phyloP scores from a whole-genome alignment of 2,888 invertebrate genomes.

The Troides aeacus region DNA sequence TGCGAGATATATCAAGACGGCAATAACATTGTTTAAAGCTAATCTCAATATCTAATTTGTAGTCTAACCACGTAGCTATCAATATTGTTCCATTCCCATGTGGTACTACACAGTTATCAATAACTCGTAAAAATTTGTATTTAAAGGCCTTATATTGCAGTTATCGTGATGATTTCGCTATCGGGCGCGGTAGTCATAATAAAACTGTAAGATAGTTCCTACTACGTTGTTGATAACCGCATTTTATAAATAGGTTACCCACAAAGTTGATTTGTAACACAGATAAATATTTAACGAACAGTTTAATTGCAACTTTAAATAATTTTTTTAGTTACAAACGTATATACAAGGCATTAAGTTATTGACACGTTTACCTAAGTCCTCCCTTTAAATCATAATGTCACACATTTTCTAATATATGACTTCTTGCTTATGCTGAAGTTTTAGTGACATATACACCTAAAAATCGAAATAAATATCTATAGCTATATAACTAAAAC shows the following conservation, averaged over 20 bases:
- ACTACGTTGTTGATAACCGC: slow-evolving; percentile 15
- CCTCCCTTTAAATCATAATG: too few relatives aligned
- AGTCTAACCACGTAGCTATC: neutral
- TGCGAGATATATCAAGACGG: too few relatives aligned
- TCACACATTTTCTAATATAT: too few relatives aligned
- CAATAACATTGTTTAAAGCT: neutral
- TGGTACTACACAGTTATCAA: neutral
- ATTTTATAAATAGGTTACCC: slow-evolving; percentile 9
- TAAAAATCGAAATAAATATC: too few relatives aligned
- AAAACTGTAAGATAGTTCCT: slow-evolving; percentile 19
- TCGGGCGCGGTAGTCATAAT: slow-evolving; percentile 16
- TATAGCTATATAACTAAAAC: too few relatives aligned
- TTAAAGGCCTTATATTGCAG: neutral
- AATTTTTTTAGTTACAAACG: too few relatives aligned
- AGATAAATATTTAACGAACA: too few relatives aligned
- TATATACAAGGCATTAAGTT: too few relatives aligned
- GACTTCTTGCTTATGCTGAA: too few relatives aligned
- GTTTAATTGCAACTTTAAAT: too few relatives aligned
- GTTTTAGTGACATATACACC: too few relatives aligned
- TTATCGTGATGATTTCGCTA: slow-evolving; percentile 6
- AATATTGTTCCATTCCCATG: neutral
- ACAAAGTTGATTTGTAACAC: neutral
- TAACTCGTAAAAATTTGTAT: neutral
- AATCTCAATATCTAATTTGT: neutral
- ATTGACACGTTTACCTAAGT: too few relatives aligned